Conservation (phyloP, 2,888 invertebrate species). For the Hartigia nigra region DNA sequence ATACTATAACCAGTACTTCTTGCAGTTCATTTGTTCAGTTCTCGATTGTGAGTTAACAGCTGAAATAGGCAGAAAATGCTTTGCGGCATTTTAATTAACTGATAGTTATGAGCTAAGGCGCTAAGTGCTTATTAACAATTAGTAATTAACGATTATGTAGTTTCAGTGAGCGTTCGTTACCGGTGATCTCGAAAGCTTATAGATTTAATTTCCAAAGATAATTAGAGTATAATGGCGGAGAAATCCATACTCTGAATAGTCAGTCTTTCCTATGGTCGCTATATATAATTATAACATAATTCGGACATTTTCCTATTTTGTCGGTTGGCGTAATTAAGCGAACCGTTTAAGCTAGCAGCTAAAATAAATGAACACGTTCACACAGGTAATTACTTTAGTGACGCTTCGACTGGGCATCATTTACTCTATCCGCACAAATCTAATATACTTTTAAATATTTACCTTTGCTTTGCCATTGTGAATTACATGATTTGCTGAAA, state of each 20-base stretch:
- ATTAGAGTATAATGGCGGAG: background rate
- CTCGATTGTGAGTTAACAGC: background rate
- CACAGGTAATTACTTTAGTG: constrained; percentile 19
- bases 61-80: background rate
- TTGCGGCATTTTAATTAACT: background rate
- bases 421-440: background rate
- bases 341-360: constrained; percentile 27
- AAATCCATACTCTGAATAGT: background rate
- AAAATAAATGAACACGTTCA: constrained; percentile 24
- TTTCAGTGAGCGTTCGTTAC: background rate
- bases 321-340: constrained; percentile 22
- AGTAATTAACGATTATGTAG: constrained; percentile 31
- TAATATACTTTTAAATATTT: background rate
- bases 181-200: background rate
- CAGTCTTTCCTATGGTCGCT: background rate
- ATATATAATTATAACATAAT: background rate
- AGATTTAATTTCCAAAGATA: background rate
- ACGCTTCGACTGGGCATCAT: background rate
- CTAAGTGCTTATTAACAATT: constrained; percentile 30
- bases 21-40: background rate
- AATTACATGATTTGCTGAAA: background rate
- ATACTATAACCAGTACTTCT: background rate
- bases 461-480: background rate
- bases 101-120: constrained; percentile 8
- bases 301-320: constrained; percentile 6